A percentile compares a stretch with the other conserved stretches of the same genome.
phyloP scores from a whole-genome alignment of 2,797 vertebrate genomes.

The Tarsius wallacei region DNA sequence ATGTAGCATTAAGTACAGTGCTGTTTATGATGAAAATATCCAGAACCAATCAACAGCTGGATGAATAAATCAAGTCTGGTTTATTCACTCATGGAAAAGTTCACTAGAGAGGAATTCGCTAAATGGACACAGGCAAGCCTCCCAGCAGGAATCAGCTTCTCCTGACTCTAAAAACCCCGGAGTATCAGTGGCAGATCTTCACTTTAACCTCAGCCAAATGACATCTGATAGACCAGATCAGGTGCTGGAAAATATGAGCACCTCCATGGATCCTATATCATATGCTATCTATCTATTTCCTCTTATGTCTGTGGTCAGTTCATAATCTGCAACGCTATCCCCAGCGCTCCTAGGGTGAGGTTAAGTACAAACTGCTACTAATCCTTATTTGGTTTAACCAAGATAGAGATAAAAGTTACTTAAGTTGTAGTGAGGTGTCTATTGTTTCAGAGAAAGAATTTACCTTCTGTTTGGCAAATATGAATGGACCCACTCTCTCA shows the following conservation, averaged over 20 bases:
- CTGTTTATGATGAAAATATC: neutral
- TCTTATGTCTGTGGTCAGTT: slow-evolving; percentile 24
- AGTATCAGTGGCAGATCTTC: slow-evolving; percentile 34
- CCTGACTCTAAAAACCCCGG: slow-evolving; percentile 14
- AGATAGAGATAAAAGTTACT: neutral
- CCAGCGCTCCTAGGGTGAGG: neutral
- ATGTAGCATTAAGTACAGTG: neutral
- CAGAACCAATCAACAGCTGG: neutral
- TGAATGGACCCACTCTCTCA: neutral
- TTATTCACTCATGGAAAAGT: slow-evolving; percentile 18
- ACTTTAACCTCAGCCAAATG: slow-evolving; percentile 49
- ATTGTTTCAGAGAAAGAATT: neutral
- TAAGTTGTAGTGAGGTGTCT: neutral
- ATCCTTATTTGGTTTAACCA: neutral
- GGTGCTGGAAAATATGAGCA: slow-evolving; percentile 62
- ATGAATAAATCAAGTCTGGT: slow-evolving; percentile 18
- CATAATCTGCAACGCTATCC: slow-evolving; percentile 4
- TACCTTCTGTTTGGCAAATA: neutral
- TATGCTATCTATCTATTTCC: neutral
- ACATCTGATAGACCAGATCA: slow-evolving; percentile 68
- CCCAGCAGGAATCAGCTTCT: slow-evolving; percentile 26
- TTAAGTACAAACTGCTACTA: neutral
- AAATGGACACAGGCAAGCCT: slow-evolving; percentile 11
- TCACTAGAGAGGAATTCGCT: neutral
- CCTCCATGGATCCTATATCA: slow-evolving; percentile 23